phyloP scores from a whole-genome alignment of 2,113 vertebrate genomes.

The Carassius auratus region DNA sequence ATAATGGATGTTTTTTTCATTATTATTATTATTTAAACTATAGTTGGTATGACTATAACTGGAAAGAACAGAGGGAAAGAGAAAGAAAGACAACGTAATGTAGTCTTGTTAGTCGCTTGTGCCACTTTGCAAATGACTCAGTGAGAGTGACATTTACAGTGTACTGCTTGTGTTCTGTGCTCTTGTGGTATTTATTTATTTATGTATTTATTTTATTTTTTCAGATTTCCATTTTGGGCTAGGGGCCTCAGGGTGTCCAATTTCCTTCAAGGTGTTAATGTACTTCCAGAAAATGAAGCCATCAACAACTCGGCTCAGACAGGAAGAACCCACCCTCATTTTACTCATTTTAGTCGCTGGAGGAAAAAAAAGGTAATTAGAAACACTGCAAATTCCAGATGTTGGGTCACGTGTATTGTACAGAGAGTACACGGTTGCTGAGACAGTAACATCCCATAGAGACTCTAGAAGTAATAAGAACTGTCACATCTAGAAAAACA shows the following conservation, averaged over 20 bases:
- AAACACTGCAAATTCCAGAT: slow-evolving; percentile 51
- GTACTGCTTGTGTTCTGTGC: slow-evolving; percentile 45
- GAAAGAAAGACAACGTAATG: neutral
- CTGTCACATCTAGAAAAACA: neutral
- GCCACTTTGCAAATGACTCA: slow-evolving; percentile 20
- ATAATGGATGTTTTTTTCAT: neutral
- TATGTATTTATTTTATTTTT: slow-evolving; percentile 42
- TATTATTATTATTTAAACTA: neutral
- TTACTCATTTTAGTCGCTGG: slow-evolving; percentile 31
- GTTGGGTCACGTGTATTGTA: slow-evolving; percentile 25
- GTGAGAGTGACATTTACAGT: slow-evolving; percentile 59
- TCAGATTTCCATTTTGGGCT: slow-evolving; percentile 60
- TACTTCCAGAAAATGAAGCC: slow-evolving; percentile 64
- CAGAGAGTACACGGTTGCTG: neutral
- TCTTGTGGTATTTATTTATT: slow-evolving; percentile 44
- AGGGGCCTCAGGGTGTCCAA: slow-evolving; percentile 57
- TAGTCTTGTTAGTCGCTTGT: neutral
- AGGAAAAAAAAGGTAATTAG: slow-evolving; percentile 48
- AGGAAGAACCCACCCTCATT: slow-evolving; percentile 24
- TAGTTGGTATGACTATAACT: neutral
- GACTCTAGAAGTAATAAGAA: neutral
- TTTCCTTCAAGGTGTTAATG: slow-evolving; percentile 62
- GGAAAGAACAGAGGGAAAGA: no score
- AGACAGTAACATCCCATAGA: neutral
- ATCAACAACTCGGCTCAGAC: slow-evolving; percentile 38